Conservation (phyloP, 2,113 vertebrate species). For the Nettapus auritus region DNA sequence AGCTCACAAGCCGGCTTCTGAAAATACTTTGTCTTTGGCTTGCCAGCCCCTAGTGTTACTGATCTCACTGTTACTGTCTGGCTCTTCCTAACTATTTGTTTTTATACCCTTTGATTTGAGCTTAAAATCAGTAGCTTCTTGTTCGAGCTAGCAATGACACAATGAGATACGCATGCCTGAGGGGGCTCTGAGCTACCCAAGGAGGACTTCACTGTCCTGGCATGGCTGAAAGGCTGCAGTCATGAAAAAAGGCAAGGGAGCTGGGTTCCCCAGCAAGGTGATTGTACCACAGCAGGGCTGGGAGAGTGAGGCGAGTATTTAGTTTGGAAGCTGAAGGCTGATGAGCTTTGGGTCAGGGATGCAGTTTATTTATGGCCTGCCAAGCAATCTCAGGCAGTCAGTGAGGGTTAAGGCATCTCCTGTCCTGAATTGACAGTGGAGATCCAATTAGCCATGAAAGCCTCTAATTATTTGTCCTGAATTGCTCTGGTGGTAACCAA, state of each 20-base stretch:
- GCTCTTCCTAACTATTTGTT: background rate
- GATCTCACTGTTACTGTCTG: background rate
- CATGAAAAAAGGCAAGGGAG: fast-evolving
- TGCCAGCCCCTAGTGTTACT: background rate
- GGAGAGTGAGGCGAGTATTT: background rate
- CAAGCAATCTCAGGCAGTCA: slow-evolving; percentile 45
- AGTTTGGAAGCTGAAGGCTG: slow-evolving; percentile 15
- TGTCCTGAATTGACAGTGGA: slow-evolving; percentile 52
- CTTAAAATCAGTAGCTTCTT: background rate
- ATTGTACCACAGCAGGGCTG: background rate
- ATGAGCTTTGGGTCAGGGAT: background rate
- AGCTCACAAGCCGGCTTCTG: background rate
- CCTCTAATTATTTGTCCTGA: slow-evolving; percentile 68
- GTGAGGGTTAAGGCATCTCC: slow-evolving; percentile 45
- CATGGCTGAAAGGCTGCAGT: background rate
- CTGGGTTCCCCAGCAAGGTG: fast-evolving
- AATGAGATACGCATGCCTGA: fast-evolving
- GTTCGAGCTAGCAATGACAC: fast-evolving
- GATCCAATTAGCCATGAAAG: slow-evolving; percentile 65
- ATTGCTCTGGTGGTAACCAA: slow-evolving; percentile 45
- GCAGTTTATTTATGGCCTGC: slow-evolving; percentile 54
- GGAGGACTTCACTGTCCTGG: background rate
- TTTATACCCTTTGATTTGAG: background rate
- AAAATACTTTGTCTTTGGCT: background rate
- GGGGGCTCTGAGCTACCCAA: background rate